Evolutionary conservation across 2,888 invertebrate genomes (phyloP).

Genomic region (Xestobium rufovillosum): DNA sequence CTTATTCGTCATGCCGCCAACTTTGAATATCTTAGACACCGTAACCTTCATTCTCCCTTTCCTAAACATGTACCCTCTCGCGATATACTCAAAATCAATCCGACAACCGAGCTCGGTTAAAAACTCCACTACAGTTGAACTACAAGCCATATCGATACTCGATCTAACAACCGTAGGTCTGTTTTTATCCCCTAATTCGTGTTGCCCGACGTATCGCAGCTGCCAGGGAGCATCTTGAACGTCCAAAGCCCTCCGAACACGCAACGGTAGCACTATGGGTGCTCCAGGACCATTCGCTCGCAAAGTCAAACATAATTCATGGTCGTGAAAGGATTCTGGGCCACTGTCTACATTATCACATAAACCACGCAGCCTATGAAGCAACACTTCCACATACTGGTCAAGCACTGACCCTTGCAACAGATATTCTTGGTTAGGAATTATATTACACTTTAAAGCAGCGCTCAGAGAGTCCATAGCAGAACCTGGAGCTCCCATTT

Average conservation of each 20-base stretch:
- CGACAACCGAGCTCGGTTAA: slow-evolving; percentile 85
- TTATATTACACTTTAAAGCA: slow-evolving; percentile 75
- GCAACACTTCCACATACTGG: slow-evolving; percentile 79
- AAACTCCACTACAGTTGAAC: slow-evolving; percentile 83
- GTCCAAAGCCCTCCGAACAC: slow-evolving; percentile 79
- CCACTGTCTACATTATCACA: slow-evolving; percentile 90
- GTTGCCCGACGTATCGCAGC: slow-evolving; percentile 84
- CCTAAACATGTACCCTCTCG: slow-evolving; percentile 88
- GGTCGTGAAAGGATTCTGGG: slow-evolving; percentile 87
- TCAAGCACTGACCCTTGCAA: slow-evolving; percentile 91
- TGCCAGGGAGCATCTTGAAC: slow-evolving; percentile 82
- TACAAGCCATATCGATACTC: slow-evolving; percentile 88
- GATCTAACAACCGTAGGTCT: slow-evolving; percentile 85
- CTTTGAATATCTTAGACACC: slow-evolving; percentile 87
- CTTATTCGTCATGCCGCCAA: slow-evolving; percentile 60
- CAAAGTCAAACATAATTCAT: slow-evolving; percentile 83
- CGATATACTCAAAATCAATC: slow-evolving; percentile 89
- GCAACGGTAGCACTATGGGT: slow-evolving; percentile 52
- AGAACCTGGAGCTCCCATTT: slow-evolving; percentile 46
- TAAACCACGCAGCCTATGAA: slow-evolving; percentile 82
- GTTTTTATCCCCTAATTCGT: slow-evolving; percentile 81
- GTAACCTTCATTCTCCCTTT: slow-evolving; percentile 97
- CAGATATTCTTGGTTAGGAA: slow-evolving; percentile 89
- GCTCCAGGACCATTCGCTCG: slow-evolving; percentile 55
- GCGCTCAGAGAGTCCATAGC: slow-evolving; percentile 71